phyloP scores from a whole-genome alignment of 1,140 invertebrate species.

The Bradynema listronoti region DNA sequence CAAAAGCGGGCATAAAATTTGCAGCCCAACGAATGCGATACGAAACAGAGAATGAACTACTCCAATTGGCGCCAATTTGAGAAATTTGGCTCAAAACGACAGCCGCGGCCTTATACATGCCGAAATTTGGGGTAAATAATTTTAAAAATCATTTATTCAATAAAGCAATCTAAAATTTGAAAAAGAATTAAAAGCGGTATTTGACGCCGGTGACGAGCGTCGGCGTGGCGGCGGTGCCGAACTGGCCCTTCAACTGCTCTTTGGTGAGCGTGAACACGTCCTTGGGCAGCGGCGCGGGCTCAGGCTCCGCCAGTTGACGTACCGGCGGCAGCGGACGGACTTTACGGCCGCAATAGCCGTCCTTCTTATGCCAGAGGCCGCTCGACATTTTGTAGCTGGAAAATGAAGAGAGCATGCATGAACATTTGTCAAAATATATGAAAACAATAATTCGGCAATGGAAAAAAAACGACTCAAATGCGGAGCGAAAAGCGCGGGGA shows the following conservation, averaged over 20 bases:
- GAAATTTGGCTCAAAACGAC: no score
- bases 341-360: constrained; percentile 79
- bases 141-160: background rate
- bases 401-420: constrained; percentile 58
- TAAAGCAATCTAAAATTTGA: constrained; percentile 5
- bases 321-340: constrained; percentile 65
- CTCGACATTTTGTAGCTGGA: no score
- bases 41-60: no score
- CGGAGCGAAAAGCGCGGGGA: background rate
- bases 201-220: background rate
- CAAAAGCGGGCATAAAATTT: no score
- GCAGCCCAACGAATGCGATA: no score
- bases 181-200: background rate
- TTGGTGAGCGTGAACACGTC: constrained; percentile 49
- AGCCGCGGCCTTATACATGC: no score
- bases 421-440: background rate
- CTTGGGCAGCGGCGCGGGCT: constrained; percentile 27
- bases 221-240: background rate
- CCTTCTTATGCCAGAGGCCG: constrained; percentile 88
- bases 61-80: no score
- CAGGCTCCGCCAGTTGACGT: constrained; percentile 34
- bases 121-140: no score
- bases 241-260: constrained; percentile 22
- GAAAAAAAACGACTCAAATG: background rate
- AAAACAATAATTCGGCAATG: background rate